Base-by-base conservation (phyloP, 2,113 vertebrate species). In the Nymphicus hollandicus region DNA sequence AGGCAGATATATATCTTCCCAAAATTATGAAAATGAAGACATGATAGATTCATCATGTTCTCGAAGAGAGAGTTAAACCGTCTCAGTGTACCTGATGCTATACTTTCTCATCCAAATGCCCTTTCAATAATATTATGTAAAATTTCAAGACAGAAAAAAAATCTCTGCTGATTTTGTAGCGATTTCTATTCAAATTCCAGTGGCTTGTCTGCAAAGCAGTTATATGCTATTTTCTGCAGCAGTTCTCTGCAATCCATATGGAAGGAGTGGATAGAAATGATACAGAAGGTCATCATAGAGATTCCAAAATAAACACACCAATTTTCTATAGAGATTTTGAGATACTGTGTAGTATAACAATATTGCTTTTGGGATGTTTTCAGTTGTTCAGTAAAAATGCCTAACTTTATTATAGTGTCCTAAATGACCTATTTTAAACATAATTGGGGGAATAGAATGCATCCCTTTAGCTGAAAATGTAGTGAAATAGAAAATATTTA, bases 261-360 rank as follows among this genome's bases (percentile, higher is more conserved):
- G 64, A 93, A 91, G 37, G 25, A 91, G 69, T 79, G 41, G 80
- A 81, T 58, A 93, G 83, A 96, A 94, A 94, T 85, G 10, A 84
- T 81, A 65, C 61, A 91, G 70, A 91, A 90, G 69, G 91, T 94
- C 90, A 61, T 74, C 9, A 3, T 4, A 72, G 86, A 92, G n/a
- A 89, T 95, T 95, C 92, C 77, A 91, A 84, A 93, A 91, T 87
- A 91, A 94, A 94, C 56, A 69, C 9, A 2, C 77, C 76, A 74
- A 81, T 96, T 95, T 96, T 96, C 80, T 84, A 65, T 65, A 71
- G 76, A 92, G 85, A 86, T 93, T 96, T 90, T 85, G 63, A 84
- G 83, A 81, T 31, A 84, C 37, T 41, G n/a, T 56, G 24, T 60
- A 65, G 77, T 65, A 80, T 41, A 76, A n/a, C 37, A 66, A 53